A percentile compares a stretch with the other conserved stretches of the same genome.
Conservation (phyloP, 2,797 vertebrate species). For the Anas capensis region DNA sequence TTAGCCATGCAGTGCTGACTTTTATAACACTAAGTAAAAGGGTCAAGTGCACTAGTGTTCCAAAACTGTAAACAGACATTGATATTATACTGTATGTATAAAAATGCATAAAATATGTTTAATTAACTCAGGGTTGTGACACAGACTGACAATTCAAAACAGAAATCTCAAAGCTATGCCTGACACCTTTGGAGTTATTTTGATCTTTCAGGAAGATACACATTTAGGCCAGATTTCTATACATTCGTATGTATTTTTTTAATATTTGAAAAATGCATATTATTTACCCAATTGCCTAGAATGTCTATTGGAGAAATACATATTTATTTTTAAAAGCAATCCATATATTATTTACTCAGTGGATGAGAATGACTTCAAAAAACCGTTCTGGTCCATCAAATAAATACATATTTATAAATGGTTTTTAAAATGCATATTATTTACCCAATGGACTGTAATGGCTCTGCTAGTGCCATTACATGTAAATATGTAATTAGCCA, state of each 20-base stretch:
- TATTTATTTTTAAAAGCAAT: constrained; percentile 75
- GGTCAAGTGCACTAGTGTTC: constrained; percentile 1
- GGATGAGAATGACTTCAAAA: constrained; percentile 70
- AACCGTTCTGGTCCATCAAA: constrained; percentile 68
- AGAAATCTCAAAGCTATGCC: constrained; percentile 44
- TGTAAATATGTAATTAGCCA: constrained; percentile 75
- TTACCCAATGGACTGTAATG: constrained; percentile 58
- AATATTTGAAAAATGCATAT: constrained; percentile 62
- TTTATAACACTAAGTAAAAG: neutral
- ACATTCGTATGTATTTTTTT: constrained; percentile 17
- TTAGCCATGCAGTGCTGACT: neutral
- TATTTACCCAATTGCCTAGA: constrained; percentile 63
- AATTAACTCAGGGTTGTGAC: constrained; percentile 46
- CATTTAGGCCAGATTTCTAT: constrained; percentile 34
- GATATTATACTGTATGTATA: neutral
- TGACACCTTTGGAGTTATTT: constrained; percentile 41
- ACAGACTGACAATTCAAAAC: constrained; percentile 46
- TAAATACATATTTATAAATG: constrained; percentile 78
- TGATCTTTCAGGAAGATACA: constrained; percentile 9
- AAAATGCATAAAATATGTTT: constrained; percentile 46
- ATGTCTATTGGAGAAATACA: constrained; percentile 66
- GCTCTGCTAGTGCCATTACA: constrained; percentile 55
- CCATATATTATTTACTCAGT: constrained; percentile 76
- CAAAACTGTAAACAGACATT: constrained; percentile 6
- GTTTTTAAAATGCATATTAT: constrained; percentile 73